Conservation (phyloP, 2,113 vertebrate species). For the Myiopsitta monachus region DNA sequence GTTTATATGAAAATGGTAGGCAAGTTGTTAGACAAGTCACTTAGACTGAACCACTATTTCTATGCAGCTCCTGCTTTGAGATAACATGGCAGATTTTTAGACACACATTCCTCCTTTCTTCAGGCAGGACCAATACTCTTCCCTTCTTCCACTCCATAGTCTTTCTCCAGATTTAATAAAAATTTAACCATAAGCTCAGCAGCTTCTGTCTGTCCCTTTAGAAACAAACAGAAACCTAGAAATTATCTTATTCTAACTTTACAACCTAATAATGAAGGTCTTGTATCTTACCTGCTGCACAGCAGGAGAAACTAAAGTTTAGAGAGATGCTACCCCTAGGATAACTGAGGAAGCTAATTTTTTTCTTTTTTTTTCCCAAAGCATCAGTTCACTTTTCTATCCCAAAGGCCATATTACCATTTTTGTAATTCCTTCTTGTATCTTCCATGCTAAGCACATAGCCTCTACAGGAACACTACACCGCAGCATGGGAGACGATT, state of each 20-base stretch:
- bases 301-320: background rate
- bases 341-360: fast-evolving
- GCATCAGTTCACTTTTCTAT: background rate
- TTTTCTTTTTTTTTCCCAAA: background rate
- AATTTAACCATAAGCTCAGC: background rate
- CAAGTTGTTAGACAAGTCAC: background rate
- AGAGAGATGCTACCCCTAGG: background rate
- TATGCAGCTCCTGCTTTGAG: background rate
- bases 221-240: background rate
- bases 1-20: background rate
- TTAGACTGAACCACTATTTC: background rate
- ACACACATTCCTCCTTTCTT: background rate
- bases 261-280: background rate
- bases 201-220: background rate
- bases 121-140: background rate
- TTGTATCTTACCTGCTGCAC: background rate
- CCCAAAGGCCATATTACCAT: background rate
- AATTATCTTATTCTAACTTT: background rate
- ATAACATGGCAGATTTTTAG: background rate
- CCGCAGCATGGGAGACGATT: background rate
- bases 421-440: background rate
- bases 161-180: background rate
- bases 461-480: background rate
- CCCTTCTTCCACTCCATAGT: background rate
- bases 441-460: background rate